Conservation (phyloP, 2,888 invertebrate species). For the Aphodius granarius region DNA sequence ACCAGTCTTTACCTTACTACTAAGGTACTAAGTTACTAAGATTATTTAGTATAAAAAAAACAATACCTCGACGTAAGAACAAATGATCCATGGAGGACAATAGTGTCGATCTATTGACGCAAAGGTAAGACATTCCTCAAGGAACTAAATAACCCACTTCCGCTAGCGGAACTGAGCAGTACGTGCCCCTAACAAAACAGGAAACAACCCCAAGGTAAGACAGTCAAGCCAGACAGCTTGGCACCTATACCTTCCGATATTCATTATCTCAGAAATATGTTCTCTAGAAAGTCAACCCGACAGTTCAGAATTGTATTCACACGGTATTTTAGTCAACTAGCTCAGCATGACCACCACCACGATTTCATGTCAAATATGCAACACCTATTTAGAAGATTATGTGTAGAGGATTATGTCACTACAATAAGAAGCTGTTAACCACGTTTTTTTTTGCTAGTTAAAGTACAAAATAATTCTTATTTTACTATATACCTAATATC, state of each 20-base stretch:
- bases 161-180: background rate
- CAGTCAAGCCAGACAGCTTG: background rate
- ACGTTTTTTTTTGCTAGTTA: too few relatives aligned
- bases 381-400: too few relatives aligned
- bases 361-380: too few relatives aligned
- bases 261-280: background rate
- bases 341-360: background rate
- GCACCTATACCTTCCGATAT: background rate
- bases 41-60: too few relatives aligned
- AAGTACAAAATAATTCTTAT: too few relatives aligned
- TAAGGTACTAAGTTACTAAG: too few relatives aligned
- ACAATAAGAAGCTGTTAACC: too few relatives aligned
- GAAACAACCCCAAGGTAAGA: background rate
- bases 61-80: background rate
- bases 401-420: too few relatives aligned
- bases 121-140: background rate
- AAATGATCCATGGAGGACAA: background rate
- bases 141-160: conserved; percentile 1
- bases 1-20: too few relatives aligned
- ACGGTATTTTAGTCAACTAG: background rate
- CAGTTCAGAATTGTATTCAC: background rate
- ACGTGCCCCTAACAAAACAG: background rate
- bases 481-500: too few relatives aligned
- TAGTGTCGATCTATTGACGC: background rate
- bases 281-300: background rate